These are phyloP conservation scores for Phycodurus eques DNA, from an alignment of 2,113 vertebrate genomes.

Conservation along the genomic window DNA sequence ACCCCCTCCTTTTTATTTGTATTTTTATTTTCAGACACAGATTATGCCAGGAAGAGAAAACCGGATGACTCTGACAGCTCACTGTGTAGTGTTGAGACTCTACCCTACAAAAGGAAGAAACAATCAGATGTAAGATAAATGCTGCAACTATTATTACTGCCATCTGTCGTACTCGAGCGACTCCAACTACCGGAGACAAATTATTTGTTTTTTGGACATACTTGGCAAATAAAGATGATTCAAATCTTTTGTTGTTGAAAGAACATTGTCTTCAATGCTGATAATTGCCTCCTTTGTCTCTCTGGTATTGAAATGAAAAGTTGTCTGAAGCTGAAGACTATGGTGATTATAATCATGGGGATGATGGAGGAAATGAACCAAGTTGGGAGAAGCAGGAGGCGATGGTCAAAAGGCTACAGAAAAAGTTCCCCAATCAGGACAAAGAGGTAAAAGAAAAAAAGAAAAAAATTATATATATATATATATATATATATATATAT, in stretches of 20 bases:
- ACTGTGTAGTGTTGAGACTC: conserved; percentile 56
- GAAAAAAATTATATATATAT: too few relatives aligned
- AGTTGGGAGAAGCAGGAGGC: conserved; percentile 81
- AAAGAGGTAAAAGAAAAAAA: conserved; percentile 76
- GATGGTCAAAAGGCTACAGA: conserved; percentile 85
- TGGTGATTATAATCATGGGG: conserved; percentile 28
- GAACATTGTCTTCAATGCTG: not conserved
- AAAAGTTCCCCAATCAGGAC: conserved; percentile 82
- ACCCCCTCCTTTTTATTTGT: not conserved
- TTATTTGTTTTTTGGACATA: too few relatives aligned
- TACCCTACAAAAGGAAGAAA: conserved; percentile 74
- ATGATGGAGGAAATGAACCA: conserved; percentile 54
- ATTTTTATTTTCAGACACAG: conserved; percentile 39
- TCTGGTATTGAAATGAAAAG: conserved; percentile 2
- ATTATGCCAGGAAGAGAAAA: conserved; percentile 76
- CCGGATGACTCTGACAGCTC: conserved; percentile 60
- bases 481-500: too few relatives aligned
- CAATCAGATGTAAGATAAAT: conserved; percentile 67
- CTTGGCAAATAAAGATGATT: too few relatives aligned
- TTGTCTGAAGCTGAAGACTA: conserved; percentile 25
- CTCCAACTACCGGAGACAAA: too few relatives aligned
- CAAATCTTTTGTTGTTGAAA: not conserved
- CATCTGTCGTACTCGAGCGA: not conserved
- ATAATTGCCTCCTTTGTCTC: not conserved
- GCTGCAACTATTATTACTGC: not conserved